Evolutionary conservation across 1,140 invertebrate genomes (phyloP).

Genomic region (Pectinophora gossypiella): DNA sequence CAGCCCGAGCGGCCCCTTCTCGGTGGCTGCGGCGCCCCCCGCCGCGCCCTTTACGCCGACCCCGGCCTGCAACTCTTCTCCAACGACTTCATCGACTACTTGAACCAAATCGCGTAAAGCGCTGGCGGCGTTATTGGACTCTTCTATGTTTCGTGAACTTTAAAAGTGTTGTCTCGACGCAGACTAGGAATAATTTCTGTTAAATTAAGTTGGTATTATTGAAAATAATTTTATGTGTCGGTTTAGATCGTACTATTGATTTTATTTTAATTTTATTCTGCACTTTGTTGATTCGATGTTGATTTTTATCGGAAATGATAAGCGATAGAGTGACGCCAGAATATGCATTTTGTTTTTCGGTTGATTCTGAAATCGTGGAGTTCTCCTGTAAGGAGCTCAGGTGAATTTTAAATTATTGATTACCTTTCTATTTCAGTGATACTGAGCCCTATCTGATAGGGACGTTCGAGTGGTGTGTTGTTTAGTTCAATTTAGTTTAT

Average conservation of each 20-base stretch:
- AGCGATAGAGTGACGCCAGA: conserved; percentile 63
- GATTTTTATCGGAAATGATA: conserved; percentile 66
- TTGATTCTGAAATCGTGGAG: conserved; percentile 39
- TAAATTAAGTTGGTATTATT: conserved; percentile 75
- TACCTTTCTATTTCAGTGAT: conserved; percentile 67
- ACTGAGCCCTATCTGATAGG: conserved; percentile 69
- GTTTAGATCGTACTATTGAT: conserved; percentile 73
- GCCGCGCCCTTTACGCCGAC: conserved; percentile 33
- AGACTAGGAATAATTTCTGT: conserved; percentile 70
- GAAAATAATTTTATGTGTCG: conserved; percentile 73
- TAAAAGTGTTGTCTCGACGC: not conserved
- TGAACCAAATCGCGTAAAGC: conserved; percentile 76
- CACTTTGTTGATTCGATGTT: conserved; percentile 73
- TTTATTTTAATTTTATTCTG: conserved; percentile 75
- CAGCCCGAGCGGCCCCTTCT: conserved; percentile 28
- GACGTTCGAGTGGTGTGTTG: conserved; percentile 60
- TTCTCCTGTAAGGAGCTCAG: conserved; percentile 52
- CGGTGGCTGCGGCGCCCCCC: conserved; percentile 33
- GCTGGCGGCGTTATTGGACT: conserved; percentile 21
- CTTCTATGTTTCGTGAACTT: conserved; percentile 12
- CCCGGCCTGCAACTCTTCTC: conserved; percentile 77
- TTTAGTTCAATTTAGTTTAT: conserved; percentile 76
- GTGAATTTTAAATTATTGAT: conserved; percentile 55
- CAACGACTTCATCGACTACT: conserved; percentile 77
- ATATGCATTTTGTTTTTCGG: conserved; percentile 66